Base-by-base conservation (phyloP, 2,888 invertebrate genomes). In the Calliopum simillimum region DNA sequence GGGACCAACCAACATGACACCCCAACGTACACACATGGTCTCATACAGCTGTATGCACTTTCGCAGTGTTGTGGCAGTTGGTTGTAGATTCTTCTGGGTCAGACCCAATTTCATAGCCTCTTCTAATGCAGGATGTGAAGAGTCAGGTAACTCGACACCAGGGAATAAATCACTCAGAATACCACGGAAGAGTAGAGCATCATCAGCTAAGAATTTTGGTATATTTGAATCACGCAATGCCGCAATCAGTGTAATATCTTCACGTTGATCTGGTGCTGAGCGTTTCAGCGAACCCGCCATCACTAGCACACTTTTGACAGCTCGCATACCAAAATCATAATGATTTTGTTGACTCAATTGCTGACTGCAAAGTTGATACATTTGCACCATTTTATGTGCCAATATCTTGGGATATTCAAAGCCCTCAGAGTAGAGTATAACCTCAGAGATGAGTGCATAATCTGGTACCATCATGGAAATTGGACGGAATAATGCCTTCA, bases 381-480 rank as follows among this genome's bases (percentile, higher is more conserved):
- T 94, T 84, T 95, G 92, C 0, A 94, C 94, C 95, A 96, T 96
- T 85, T 97, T 96, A 80, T 93, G 91, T 0, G 96, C 94, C n/a
- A 97, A 87, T 3, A 90, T 89, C 82, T 92, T 95, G 0, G 96
- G 96, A 0, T 94, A 93, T 82, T 95, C 95, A 80, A 96, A 97
- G 12, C 96, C 96, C 87, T 96, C 96, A 0, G 96, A 96, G 84
- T 96, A 96, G n/a, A 97, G 86, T 74, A 95, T 96, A 4, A 96
- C 96, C 87, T 96, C 96, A 58, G 96, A 95, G 78, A 97, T 95
- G 14, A 95, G 87, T 8, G 92, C 93, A 82, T 96, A 96, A 87
- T 96, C 95, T 0, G 95, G 96, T 49, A 96, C 95, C 95, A 96
- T 96, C 95, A 96, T 96, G 2, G 95, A 89, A 75, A 96, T 92